Evolutionary conservation across 1,140 invertebrate genomes (phyloP), one percentile per base, ranked within the genome.

Genomic region (Elymnias hypermnestra): DNA sequence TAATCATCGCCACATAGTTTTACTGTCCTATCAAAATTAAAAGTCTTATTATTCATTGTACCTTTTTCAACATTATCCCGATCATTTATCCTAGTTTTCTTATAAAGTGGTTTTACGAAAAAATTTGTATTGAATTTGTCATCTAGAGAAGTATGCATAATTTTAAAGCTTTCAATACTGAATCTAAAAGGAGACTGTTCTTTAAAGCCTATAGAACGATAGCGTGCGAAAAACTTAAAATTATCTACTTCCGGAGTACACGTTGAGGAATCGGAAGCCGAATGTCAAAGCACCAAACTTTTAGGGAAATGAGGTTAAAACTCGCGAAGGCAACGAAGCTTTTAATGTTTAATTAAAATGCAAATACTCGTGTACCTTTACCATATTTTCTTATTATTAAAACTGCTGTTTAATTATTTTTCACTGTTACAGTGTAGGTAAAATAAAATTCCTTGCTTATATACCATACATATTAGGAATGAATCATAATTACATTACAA

Each of bases 81-180:
- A 33, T 57, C 45, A 35, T 39, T 7, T 12, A 45, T 55, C 33
- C 56, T 75, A 1, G 61, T 13, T 63, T 67, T 77, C 49, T 44
- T 71, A 37, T 81, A 81, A 15, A 81, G 55, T 9, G 77, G 77
- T 67, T 68, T 70, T 0, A 82, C 77, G 19, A 72, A 72, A 39
- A 67, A 52, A 38, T 75, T 72, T 3, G 53, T 62, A 50, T 70
- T 71, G 26, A 82, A 82, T 60, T 70, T 76, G 14, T 67, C 64
- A 14, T 46, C 44, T 1, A 63, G 40, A n/a, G 54, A 48, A 46
- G 51, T 63, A 39, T 59, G 59, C 68, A 61, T 67, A 53, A 41
- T 62, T 56, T 41, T 48, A 36, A 45, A 56, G 62, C 48, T 56
- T 57, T 64, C 52, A 14, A 38, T 40, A 44, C 51, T 55, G 63